Base-by-base conservation (phyloP, 2,797 vertebrate genomes). In the Pteronotus mesoamericanus region DNA sequence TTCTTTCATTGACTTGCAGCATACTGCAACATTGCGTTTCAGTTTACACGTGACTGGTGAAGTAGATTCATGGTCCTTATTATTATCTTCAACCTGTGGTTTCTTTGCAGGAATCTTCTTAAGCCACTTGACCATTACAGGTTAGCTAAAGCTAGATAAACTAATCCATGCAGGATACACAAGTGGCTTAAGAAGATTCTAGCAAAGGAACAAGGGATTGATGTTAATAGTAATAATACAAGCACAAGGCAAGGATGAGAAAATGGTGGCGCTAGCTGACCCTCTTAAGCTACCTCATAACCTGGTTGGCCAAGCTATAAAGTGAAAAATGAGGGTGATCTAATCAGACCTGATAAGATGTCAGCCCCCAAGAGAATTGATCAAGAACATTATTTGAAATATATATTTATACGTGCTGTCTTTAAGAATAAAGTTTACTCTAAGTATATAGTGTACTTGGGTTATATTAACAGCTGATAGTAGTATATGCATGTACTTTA, bases 131-230 rank as follows among this genome's bases (percentile, higher is more conserved):
- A 77, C 75, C 32, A 39, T 44, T 68, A 24, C 61, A 88, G 57
- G 32, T 93, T 93, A 86, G 53, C 74, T 96, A 79, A 89, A 75
- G 46, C 79, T 94, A 93, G 68, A 53, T 83, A 94, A 95, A 95
- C 21, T 92, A 84, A 94, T 19, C 55, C 86, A 91, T 55, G 55
- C 69, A 91, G 66, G 86, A 88, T 94, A 59, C 34, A 78, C 46
- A 87, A 78, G 29, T 71, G 46, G 32, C 79, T 89, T 88, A 86
- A 89, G 75, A 94, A 88, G 44, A 89, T 79, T 88, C 46, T 82
- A 55, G n/a, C 68, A 86, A 72, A 84, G 32, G 72, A 89, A 87
- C 51, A 91, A 24, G 89, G 55, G 42, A 69, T 53, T 74, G 48
- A 66, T 89, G 51, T 22, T 82, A 77, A 86, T 8, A 84, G 55